Base-by-base conservation (phyloP, 2,888 invertebrate genomes). In the Apomyelois bistriatella region DNA sequence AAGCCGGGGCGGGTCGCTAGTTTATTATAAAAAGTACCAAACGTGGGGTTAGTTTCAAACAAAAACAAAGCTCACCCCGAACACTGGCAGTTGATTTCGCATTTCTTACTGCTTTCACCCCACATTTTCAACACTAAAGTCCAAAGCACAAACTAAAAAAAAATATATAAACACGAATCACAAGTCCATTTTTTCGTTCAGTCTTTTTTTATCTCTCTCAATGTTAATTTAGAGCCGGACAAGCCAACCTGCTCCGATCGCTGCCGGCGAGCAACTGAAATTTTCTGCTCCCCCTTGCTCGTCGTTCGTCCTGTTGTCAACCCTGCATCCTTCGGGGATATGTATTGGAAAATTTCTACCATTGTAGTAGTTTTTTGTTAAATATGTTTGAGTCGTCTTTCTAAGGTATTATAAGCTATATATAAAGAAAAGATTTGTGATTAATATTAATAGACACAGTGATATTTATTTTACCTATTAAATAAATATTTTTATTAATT, bases 51-150 rank as follows among this genome's bases (percentile, higher is more conserved):
- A 22, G 22, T 22, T 22, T 22, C 3, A 22, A 22, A 22, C 22
- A 22, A 3, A 22, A 22, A 22, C 22, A 22, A 22, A 22, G 79
- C 87, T 79, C 59, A 89, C 89, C 87, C 87, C 15, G 87, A 85
- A 53, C 89, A 89, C 58, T 89, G 87, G 72, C 89, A 89, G 72
- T 88, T 82, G 1, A 60, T 68, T 57, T 89, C 89, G 66, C 89
- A 89, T 46, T 77, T 73, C 55, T 82, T 73, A 60, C 85, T 85
- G 70, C 72, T 82, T 57, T 79, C 85, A 15, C 83, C 86, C 85
- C 83, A 89, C 89, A 89, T 89, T 73, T 76, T 85, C 60, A 22
- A 55, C 60, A 60, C 57, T 61, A 64, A 65, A 61, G 64, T 66
- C 58, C 55, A 15, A 53, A 58, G 52, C 57, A 57, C 15, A 37